Percentiles rank a stretch among this genome's conserved stretches.
phyloP scores from a whole-genome alignment of 2,888 invertebrate species.

The Lithodes maja region DNA sequence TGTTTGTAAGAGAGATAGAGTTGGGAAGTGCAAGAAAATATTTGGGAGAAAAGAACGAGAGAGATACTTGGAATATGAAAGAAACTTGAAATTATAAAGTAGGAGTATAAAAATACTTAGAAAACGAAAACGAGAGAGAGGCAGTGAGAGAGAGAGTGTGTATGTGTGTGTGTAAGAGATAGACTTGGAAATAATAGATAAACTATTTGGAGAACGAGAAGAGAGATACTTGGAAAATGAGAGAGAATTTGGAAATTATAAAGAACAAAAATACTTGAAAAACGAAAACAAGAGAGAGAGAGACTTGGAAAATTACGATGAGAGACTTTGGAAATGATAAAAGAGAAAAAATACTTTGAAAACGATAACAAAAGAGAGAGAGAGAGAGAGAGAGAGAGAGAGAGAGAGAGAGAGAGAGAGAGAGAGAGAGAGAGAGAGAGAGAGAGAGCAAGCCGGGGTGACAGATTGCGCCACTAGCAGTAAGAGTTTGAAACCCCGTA shows the following conservation, averaged over 20 bases:
- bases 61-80: background rate
- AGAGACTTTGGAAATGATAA: background rate
- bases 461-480: background rate
- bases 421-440: background rate
- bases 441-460: background rate
- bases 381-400: background rate
- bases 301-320: background rate
- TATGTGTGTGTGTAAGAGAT: background rate
- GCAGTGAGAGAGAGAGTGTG: background rate
- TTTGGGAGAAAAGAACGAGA: slow-evolving; percentile 1
- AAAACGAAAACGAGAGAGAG: background rate
- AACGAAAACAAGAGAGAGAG: background rate
- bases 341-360: background rate
- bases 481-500: background rate
- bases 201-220: background rate
- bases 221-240: background rate
- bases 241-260: background rate
- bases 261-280: background rate
- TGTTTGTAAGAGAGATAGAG: background rate
- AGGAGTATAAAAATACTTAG: background rate
- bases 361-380: background rate
- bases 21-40: background rate
- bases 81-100: background rate
- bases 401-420: background rate
- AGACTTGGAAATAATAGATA: background rate